Evolutionary conservation across 92 coral and sea anemone species (phyloP), one percentile per base, ranked within the genome.

Genomic region (Phenganax subtilis): DNA sequence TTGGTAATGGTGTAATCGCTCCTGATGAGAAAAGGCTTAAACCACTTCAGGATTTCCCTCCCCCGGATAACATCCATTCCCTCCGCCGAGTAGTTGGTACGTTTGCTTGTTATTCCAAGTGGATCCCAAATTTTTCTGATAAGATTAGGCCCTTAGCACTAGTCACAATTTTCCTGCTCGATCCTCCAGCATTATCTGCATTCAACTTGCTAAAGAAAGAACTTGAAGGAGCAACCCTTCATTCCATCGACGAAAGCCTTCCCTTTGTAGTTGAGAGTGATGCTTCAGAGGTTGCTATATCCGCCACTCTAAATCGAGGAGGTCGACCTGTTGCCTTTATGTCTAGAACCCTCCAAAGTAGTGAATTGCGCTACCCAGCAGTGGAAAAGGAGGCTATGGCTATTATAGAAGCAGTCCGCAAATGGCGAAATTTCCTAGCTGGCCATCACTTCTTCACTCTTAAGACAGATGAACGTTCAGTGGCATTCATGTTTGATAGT

Each of bases 171-270:
- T 37, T 37, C 47, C 47, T 37, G 25, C 25, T 20, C 25, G 25
- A 20, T 20, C 25, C 25, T 20, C 25, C 25, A 20, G 25, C 25
- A 20, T 20, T 20, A 20, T 20, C 25, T 20, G 80, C 85, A 10
- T 85, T 85, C 75, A 72, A 70, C 6, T 54, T 14, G 59, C 69
- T 77, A 9, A 69, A 69, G 55, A 9, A 9, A 9, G 75, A 69
- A 27, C 52, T 69, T 27, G 3, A 1, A 16, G 7, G 27, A 6
- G 51, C 75, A 14, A 27, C 17, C 17, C 16, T 59, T 59, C 17
- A 59, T 20, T 20, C 6, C 65, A 59, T 16, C 17, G 17, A 27
- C 17, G 65, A 59, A 10, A 59, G 16, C 16, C 65, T 59, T 31
- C 81, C 69, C 12, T 57, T 57, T 57, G 69, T 72, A 55, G 81